phyloP scores from a whole-genome alignment of 2,888 invertebrate species.

The Temnothorax unifasciatus region DNA sequence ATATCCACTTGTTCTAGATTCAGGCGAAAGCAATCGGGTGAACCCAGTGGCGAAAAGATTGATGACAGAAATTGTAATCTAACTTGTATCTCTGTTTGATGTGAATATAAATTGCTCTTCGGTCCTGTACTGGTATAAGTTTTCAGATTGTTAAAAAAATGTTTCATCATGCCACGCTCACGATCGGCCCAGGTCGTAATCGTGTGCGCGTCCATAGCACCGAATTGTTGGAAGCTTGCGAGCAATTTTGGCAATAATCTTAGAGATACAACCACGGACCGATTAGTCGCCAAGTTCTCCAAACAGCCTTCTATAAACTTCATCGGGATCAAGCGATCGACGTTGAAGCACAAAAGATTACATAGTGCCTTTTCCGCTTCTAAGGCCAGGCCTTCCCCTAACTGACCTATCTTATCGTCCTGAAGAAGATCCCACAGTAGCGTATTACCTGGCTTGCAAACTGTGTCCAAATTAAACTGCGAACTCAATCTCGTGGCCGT shows the following conservation, averaged over 20 bases:
- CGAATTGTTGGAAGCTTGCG: conserved; percentile 96
- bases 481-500: conserved; percentile 75
- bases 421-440: conserved; percentile 97
- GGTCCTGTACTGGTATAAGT: conserved; percentile 88
- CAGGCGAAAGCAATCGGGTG: conserved; percentile 95
- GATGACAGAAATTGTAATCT: conserved; percentile 96
- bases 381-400: conserved; percentile 96
- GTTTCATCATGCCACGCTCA: conserved; percentile 96
- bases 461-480: conserved; percentile 90
- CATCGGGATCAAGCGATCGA: conserved; percentile 95
- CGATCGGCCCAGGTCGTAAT: conserved; percentile 97
- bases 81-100: conserved; percentile 96
- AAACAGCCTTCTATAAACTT: conserved; percentile 98
- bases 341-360: conserved; percentile 95
- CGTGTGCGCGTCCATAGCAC: conserved; percentile 94
- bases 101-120: conserved; percentile 88
- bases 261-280: conserved; percentile 96
- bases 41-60: conserved; percentile 95
- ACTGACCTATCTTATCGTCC: conserved; percentile 94
- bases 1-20: conserved; percentile 96
- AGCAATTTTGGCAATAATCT: conserved; percentile 95
- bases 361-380: conserved; percentile 98
- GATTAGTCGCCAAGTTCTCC: conserved; percentile 95
- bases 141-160: conserved; percentile 95
- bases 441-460: conserved; percentile 96